Conservation (phyloP, 2,113 vertebrate species). For the Ptilonorhynchus violaceus region DNA sequence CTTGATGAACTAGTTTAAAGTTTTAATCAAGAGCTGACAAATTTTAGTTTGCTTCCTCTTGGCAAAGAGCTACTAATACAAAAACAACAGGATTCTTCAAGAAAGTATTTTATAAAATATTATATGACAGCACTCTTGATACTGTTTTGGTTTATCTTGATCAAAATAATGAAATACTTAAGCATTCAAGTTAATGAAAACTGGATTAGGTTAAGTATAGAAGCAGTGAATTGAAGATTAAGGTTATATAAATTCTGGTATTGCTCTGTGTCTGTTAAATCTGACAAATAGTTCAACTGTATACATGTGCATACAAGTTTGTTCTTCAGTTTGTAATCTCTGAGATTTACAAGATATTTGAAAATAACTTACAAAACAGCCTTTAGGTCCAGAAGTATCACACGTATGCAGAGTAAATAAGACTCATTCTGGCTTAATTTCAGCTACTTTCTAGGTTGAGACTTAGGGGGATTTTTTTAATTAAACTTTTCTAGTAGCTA, state of each 20-base stretch:
- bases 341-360: neutral
- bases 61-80: neutral
- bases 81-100: neutral
- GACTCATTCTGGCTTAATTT: neutral
- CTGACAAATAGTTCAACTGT: neutral
- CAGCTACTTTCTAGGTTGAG: neutral
- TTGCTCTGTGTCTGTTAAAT: neutral
- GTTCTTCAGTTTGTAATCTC: neutral
- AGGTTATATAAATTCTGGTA: neutral
- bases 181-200: neutral
- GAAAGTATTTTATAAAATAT: neutral
- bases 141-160: neutral
- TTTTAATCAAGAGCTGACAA: neutral
- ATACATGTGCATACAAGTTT: neutral
- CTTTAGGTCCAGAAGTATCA: neutral
- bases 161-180: neutral
- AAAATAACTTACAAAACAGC: neutral
- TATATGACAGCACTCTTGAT: neutral
- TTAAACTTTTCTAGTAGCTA: neutral
- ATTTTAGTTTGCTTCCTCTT: neutral
- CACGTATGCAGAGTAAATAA: neutral
- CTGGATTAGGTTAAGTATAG: neutral
- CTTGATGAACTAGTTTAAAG: neutral
- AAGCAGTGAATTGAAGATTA: neutral
- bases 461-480: neutral